Conservation (phyloP, 2,888 invertebrate genomes). For the Fragum fragum region DNA sequence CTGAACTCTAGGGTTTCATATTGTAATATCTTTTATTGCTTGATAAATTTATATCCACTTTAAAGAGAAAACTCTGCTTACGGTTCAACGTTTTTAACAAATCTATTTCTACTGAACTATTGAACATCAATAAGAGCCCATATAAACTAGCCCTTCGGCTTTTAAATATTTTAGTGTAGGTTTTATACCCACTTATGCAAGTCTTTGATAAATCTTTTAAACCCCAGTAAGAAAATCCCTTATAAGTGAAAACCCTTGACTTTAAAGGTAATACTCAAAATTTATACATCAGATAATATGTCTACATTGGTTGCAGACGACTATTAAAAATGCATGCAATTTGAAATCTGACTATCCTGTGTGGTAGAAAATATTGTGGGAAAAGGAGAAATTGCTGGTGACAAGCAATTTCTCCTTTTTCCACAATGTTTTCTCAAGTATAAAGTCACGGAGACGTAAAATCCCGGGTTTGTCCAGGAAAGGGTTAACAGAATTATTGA, state of each 20-base stretch:
- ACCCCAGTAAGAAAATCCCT: conserved; percentile 21
- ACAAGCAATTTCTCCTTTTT: too few species aligned
- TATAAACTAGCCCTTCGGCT: conserved; percentile 6
- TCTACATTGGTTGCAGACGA: too few species aligned
- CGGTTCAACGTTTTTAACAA: conserved; percentile 11
- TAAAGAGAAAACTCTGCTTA: not conserved
- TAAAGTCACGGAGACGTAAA: too few species aligned
- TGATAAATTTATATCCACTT: not conserved
- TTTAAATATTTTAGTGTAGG: conserved; percentile 30
- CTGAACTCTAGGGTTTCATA: not conserved
- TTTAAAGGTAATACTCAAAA: not conserved
- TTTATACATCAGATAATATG: too few species aligned
- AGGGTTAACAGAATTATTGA: too few species aligned
- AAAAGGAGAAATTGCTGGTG: too few species aligned
- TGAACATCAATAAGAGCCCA: conserved; percentile 9
- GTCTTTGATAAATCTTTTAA: conserved; percentile 29
- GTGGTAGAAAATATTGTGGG: too few species aligned
- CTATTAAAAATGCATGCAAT: too few species aligned
- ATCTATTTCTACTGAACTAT: conserved; percentile 22
- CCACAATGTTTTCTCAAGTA: too few species aligned
- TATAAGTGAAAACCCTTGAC: conserved; percentile 25
- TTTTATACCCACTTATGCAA: conserved; percentile 31
- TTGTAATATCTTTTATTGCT: not conserved
- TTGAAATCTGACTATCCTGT: too few species aligned
- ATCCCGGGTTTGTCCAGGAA: too few species aligned